phyloP scores from a whole-genome alignment of 2,888 invertebrate species.

The Atethmia centrago region DNA sequence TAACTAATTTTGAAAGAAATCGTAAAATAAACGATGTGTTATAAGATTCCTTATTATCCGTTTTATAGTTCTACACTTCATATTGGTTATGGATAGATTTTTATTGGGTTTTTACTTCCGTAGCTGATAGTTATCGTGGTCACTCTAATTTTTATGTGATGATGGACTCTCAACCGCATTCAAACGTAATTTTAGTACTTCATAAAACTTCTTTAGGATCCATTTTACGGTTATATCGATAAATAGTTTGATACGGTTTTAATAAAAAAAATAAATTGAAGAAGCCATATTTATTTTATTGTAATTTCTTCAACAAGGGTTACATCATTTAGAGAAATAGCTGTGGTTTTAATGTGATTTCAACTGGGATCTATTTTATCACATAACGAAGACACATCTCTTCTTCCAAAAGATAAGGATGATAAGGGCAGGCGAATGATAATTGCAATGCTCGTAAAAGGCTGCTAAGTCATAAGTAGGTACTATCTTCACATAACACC shows the following conservation, averaged over 20 bases:
- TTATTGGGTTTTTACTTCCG: constrained; percentile 61
- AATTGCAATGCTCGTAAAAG: too few species aligned
- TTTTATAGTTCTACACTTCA: constrained; percentile 61
- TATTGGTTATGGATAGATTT: constrained; percentile 55
- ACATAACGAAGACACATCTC: too few species aligned
- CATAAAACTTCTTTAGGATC: constrained; percentile 54
- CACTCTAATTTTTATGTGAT: constrained; percentile 65
- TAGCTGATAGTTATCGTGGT: constrained; percentile 47
- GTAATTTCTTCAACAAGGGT: constrained; percentile 10
- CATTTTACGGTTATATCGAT: constrained; percentile 44
- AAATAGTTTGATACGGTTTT: constrained; percentile 18
- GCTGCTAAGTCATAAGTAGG: too few species aligned
- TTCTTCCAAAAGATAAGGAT: too few species aligned
- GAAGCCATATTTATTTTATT: constrained; percentile 25
- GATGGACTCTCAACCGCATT: constrained; percentile 44
- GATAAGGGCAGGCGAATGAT: too few species aligned
- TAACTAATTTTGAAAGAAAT: constrained; percentile 58
- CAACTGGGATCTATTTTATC: not conserved
- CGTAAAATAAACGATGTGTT: constrained; percentile 61
- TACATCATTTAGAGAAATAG: not conserved
- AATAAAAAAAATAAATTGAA: not conserved
- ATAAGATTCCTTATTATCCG: constrained; percentile 46
- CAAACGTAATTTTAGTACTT: constrained; percentile 56
- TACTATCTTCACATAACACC: too few species aligned
- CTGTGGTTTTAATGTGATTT: not conserved